Conservation (phyloP, 2,888 invertebrate species). For the Dexiosoma caninum region DNA sequence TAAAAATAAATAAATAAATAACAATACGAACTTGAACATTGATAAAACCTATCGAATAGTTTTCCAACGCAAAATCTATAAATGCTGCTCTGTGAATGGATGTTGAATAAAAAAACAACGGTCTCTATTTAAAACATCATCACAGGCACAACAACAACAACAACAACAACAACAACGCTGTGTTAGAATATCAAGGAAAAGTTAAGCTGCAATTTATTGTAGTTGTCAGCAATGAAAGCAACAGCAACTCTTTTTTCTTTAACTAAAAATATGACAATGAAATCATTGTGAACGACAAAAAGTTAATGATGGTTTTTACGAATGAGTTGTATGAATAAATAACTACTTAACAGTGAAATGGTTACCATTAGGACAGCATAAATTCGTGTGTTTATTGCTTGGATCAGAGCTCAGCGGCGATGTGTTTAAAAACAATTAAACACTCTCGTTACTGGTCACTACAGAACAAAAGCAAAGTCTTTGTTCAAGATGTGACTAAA, state of each 20-base stretch:
- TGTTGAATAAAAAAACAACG: not conserved
- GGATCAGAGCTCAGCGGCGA: too few relatives aligned
- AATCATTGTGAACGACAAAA: too few relatives aligned
- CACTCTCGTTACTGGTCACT: too few relatives aligned
- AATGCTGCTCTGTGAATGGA: too few relatives aligned
- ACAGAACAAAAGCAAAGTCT: too few relatives aligned
- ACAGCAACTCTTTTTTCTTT: not conserved
- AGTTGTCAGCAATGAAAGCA: not conserved
- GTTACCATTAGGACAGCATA: not conserved
- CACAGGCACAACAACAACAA: conserved; percentile 21
- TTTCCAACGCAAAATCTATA: not conserved
- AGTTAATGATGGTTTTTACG: too few relatives aligned
- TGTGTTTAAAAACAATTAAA: too few relatives aligned
- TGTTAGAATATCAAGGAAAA: conserved; percentile 10
- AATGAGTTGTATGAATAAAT: not conserved
- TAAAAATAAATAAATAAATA: not conserved
- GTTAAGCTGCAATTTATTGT: conserved; percentile 10
- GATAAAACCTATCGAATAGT: not conserved
- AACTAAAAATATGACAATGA: conserved; percentile 22
- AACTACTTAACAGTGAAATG: not conserved
- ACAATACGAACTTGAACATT: not conserved
- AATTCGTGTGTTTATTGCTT: too few relatives aligned
- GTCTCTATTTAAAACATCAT: not conserved
- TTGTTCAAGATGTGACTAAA: too few relatives aligned
- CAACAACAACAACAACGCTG: conserved; percentile 25